Percentiles rank a stretch among this genome's conserved stretches.
These are phyloP conservation scores for Epinephelus fuscoguttatus DNA, from an alignment of 2,113 vertebrate species.

Conservation along the genomic window DNA sequence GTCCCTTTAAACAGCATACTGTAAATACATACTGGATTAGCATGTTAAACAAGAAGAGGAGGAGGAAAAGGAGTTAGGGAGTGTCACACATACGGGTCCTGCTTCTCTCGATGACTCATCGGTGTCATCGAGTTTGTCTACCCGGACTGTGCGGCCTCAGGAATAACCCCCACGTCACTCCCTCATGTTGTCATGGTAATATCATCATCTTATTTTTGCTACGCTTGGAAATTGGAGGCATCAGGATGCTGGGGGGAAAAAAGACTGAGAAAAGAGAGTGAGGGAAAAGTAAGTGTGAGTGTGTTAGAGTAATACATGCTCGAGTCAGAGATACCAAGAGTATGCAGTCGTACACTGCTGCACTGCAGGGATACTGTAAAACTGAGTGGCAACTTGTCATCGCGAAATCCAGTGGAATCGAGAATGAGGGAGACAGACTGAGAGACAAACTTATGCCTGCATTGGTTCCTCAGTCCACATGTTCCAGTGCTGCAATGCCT, in stretches of 20 bases:
- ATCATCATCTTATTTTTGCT: slow-evolving; percentile 52
- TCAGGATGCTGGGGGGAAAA: slow-evolving; percentile 1
- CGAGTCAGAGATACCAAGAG: slow-evolving; percentile 8
- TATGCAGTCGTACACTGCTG: background rate
- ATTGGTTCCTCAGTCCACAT: slow-evolving; percentile 31
- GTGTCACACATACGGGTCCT: slow-evolving; percentile 6
- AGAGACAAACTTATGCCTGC: slow-evolving; percentile 7
- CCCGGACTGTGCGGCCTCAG: slow-evolving; percentile 35
- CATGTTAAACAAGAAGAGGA: too few species aligned
- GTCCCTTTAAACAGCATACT: background rate
- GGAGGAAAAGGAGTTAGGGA: background rate
- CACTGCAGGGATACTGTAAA: background rate
- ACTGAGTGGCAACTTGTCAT: background rate
- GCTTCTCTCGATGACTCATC: slow-evolving; percentile 62
- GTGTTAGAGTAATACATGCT: background rate
- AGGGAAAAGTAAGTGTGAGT: slow-evolving; percentile 8
- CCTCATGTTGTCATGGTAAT: slow-evolving; percentile 81
- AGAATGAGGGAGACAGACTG: background rate
- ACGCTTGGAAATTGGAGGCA: slow-evolving; percentile 53
- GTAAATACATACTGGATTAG: background rate
- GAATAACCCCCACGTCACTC: slow-evolving; percentile 55
- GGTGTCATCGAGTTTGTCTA: slow-evolving; percentile 48
- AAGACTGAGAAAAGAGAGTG: background rate
- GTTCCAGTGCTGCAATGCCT: background rate
- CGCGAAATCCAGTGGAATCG: background rate